Evolutionary conservation across 2,888 invertebrate species (phyloP).

Genomic region (Protophormia terraenovae): DNA sequence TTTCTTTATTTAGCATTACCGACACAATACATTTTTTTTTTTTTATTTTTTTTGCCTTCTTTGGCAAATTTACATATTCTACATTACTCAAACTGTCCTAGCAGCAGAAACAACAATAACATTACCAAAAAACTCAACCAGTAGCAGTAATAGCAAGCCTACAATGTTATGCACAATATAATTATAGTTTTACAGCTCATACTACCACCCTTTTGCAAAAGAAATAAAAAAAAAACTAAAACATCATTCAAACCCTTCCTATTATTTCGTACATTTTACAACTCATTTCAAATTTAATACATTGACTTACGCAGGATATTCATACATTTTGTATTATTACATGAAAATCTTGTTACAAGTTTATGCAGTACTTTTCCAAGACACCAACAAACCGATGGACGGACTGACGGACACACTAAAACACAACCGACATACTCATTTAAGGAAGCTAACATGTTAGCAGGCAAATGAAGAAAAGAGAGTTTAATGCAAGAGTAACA

Average conservation of each 20-base stretch:
- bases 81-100: slow-evolving; percentile 54
- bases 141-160: slow-evolving; percentile 31
- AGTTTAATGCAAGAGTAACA: slow-evolving; percentile 68
- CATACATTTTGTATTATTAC: slow-evolving; percentile 68
- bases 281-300: slow-evolving; percentile 68
- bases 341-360: slow-evolving; percentile 65
- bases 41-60: slow-evolving; percentile 8
- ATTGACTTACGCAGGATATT: slow-evolving; percentile 69
- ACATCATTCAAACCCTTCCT: slow-evolving; percentile 10
- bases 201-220: slow-evolving; percentile 7
- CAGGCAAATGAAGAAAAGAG: neutral
- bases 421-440: slow-evolving; percentile 30
- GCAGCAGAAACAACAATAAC: too few species aligned
- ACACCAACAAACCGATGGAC: slow-evolving; percentile 30
- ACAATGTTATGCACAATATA: neutral
- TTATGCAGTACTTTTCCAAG: slow-evolving; percentile 52
- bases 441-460: neutral
- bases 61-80: slow-evolving; percentile 64
- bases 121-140: slow-evolving; percentile 15
- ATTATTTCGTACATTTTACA: slow-evolving; percentile 41
- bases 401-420: too few species aligned
- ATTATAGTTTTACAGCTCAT: neutral
- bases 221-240: too few species aligned
- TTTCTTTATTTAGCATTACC: slow-evolving; percentile 69
- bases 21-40: slow-evolving; percentile 58